Evolutionary conservation across 2,888 invertebrate species (phyloP), one percentile per base, ranked within the genome.

Genomic region (Pandemis cinnamomeana): DNA sequence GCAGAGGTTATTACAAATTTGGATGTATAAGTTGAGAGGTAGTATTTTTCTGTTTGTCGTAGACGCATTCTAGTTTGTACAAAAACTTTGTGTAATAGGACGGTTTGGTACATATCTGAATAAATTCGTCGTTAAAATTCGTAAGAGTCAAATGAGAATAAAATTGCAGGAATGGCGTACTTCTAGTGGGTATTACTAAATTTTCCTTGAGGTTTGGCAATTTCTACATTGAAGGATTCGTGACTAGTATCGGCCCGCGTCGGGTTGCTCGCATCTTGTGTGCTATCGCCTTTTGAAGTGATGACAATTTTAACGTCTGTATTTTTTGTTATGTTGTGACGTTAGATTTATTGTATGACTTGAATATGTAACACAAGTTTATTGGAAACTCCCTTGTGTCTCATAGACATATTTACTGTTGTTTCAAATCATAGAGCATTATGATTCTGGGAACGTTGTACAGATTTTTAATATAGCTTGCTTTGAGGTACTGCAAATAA

Each of bases 321-420:
- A 61, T 70, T 74, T 72, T 74, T 74, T 64, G 69, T 72, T 74
- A 71, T 74, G 67, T 71, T 61, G 74, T 74, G 70, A 67, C 70
- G 55, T 74, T 71, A 41, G 51, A 46, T 55, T 60, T 46, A 20
- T 27, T 72, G 72, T 74, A 71, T 58, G 58, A 74, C 74, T 62
- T 61, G 67, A 69, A 62, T 44, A 46, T 51, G 69, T 72, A 64
- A 64, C 58, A 20, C 36, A 63, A 58, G 58, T 58, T 48, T 73
- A 66, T 15, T 69, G 36, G 46, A 61, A 58, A 62, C 42, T 64
- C 51, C 60, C 36, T 46, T 63, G 53, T 64, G 67, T 71, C 69
- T 51, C 63, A 42, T 72, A 61, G 66, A 44, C 61, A 74, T 74
- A 67, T 27, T 66, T 69, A 53, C 64, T 53, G 66, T 61, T 53